Evolutionary conservation across 2,797 vertebrate genomes (phyloP), one percentile per base, ranked within the genome.

Genomic region (Artibeus lituratus): DNA sequence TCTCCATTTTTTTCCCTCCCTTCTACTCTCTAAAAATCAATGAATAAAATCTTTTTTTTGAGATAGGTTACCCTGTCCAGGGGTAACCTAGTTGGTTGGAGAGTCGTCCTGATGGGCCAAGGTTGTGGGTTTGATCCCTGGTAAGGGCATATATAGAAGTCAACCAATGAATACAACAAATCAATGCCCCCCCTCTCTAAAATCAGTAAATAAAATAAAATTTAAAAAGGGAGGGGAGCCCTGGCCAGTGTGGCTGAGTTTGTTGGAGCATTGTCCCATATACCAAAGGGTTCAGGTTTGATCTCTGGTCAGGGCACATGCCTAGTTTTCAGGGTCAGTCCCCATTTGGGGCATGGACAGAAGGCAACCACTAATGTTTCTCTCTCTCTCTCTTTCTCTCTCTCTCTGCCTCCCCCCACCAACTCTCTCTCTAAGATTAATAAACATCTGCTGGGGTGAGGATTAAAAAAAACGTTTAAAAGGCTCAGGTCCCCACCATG

Each of bases 401-500:
- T 62, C 29, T 62, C 59, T 14, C 26, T 62, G 59, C 59, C 59
- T 26, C 5, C 59, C 59, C 59, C 26, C 6, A 0, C 29, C 5
- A 62, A 62, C 19, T 70, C 67, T 21, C 0, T 44, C 67, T 37
- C 2, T 44, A 47, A 74, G 29, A 74, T 19, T 44, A 76, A n/a
- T 74, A 5, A 51, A 35, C 14, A 32, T 18, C n/a, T n/a, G 29
- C 32, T 65, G 7, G 14, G 32, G 62, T 65, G 62, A 65, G 62
- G 62, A 18, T 65, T 51, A 51, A 74, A 32, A 65, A n/a, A n/a
- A 65, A 47, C 1, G 3, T 21, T 49, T 32, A 74, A 76, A 15
- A 87, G 55, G 14, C 24, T 42, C 32, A 0, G 44, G 4, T 47
- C 12, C 62, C 22, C 7, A 16, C n/a, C 2, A 0, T 0, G 10